Base-by-base conservation (phyloP, 2,797 vertebrate genomes). In the Nothura maculosa region DNA sequence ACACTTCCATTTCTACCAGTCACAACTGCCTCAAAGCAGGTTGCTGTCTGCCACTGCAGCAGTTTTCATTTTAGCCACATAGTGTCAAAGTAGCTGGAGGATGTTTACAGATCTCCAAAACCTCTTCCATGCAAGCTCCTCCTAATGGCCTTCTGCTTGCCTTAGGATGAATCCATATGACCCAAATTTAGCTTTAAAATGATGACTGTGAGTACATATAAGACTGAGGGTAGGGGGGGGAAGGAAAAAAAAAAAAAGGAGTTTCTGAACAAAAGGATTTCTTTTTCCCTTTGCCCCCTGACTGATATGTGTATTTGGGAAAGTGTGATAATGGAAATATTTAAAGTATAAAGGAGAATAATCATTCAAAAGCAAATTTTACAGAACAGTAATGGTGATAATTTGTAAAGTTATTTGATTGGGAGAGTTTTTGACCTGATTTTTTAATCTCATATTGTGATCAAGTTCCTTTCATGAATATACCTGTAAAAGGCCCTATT, bases 1-100 rank as follows among this genome's bases (percentile, higher is more conserved):
- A 7, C 13, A 27, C 15, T 80, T 20, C 13, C 0, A 0, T 73
- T 86, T 85, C 45, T 43, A n/a, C 18, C 2, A 2, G 24, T 36
- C 47, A 28, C 28, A 63, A 55, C 32, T 25, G 79, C 28, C 67
- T 83, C 73, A 1, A 1, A 81, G 28, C 12, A 20, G 12, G 15
- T 86, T 43, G 27, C 11, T 67, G 40, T 36, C 58, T 47, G 47
- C 43, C 58, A 70, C 7, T 40, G 3, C 13, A 6, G 9, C 24
- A 66, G 24, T 32, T 81, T 87, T 74, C 10, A 0, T 25, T 91
- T 74, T 52, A 88, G 47, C 40, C 28, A 69, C 24, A 24, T 16
- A 72, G 0, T 55, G 22, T 58, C 19, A 10, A 54, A 67, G 50
- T 68, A 64, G 18, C 48, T 80, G 2, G 3, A 73, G 42, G 40